Base-by-base conservation (phyloP, 2,888 invertebrate species). In the Hymenopus coronatus region DNA sequence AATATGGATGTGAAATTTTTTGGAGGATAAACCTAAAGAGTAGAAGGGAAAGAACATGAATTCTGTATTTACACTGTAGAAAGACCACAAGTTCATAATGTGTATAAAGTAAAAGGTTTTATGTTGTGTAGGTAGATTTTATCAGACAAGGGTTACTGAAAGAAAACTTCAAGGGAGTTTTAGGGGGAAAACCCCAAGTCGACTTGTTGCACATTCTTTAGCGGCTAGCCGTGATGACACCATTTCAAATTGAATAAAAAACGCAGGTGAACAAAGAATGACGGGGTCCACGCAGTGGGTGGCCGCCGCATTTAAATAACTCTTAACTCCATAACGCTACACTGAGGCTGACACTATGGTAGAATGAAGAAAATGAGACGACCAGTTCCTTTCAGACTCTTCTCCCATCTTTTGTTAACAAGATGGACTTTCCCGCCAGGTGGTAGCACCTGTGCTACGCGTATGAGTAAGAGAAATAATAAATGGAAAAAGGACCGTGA, bases 401-500 rank as follows among this genome's bases (percentile, higher is more conserved):
- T 82, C 25, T 6, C 84, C 85, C 83, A 85, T 70, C 85, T 88
- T 46, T 82, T 82, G 81, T 82, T 85, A 85, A 88, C 88, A 88
- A 88, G 81, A 88, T 40, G 81, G 81, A 88, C 87, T 88, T 88
- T 88, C 88, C 30, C 88, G 81, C 88, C 86, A 40, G 88, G 88
- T 28, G 88, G 86, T 82, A 88, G 88, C 88, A 88, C 88, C 88
- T 88, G 88, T 88, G 86, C 88, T 88, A 88, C 88, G 83, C 88
- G 81, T 85, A 82, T 85, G 85, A 88, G 54, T 88, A 85, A 28
- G 82, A 87, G 81, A 88, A 88, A 88, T 88, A 88, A 84, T 84
- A 88, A 86, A 82, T 85, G 82, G 82, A 88, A 84, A 88, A 85
- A 82, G n/a, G 20, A 70, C 54, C 54, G 54, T 82, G 12, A 33